These are phyloP conservation scores for Lypha dubia DNA, from an alignment of 2,888 invertebrate species.

Conservation along the genomic window DNA sequence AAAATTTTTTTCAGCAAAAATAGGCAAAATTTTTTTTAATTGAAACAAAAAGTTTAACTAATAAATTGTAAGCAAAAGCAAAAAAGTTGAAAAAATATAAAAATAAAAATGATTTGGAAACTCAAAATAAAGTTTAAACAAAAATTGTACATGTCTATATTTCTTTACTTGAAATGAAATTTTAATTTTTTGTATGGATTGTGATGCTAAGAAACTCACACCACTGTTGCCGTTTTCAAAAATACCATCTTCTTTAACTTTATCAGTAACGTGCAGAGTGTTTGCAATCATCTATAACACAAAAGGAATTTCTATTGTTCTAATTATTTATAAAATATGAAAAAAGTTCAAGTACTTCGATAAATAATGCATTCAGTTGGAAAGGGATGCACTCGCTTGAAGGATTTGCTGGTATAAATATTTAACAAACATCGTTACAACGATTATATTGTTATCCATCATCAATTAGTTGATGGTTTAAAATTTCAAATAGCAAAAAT, in stretches of 20 bases:
- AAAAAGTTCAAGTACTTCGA: not conserved
- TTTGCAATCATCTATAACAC: not conserved
- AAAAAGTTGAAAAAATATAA: no score
- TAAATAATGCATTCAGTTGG: constrained; percentile 1
- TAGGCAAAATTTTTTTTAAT: no score
- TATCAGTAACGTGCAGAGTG: constrained; percentile 2
- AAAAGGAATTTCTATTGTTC: not conserved
- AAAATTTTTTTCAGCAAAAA: no score
- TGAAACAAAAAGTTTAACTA: no score
- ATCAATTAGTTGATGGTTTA: constrained; percentile 22
- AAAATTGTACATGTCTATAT: no score
- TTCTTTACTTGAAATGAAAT: no score
- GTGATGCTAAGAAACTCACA: no score
- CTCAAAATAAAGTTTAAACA: no score
- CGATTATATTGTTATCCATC: not conserved
- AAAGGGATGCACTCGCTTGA: not conserved
- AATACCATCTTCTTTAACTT: no score
- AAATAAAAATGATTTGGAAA: no score
- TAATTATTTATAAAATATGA: constrained; percentile 23
- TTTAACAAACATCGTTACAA: not conserved
- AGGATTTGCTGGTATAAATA: constrained; percentile 6
- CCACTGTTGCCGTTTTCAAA: not conserved
- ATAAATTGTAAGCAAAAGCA: no score
- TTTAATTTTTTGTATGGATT: no score
- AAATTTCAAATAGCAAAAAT: constrained; percentile 8